Percentiles rank a stretch among this genome's conserved stretches.
Conservation (phyloP, 2,797 vertebrate genomes). For the Ctenopoma multispine region DNA sequence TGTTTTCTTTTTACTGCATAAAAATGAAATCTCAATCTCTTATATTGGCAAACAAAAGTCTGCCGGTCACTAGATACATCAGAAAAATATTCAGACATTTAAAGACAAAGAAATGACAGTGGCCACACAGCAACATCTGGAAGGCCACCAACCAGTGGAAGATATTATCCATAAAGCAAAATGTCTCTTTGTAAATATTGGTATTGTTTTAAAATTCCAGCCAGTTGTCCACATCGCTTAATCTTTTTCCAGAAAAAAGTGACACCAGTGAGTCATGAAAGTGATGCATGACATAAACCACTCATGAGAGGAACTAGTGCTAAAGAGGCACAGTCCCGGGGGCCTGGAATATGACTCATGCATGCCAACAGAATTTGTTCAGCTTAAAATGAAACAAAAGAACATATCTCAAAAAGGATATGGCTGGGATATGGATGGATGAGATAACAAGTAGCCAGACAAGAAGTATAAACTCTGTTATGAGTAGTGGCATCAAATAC, state of each 20-base stretch:
- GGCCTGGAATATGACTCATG: conserved; percentile 60
- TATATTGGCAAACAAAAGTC: conserved; percentile 72
- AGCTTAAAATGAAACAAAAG: conserved; percentile 50
- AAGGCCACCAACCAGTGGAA: conserved; percentile 59
- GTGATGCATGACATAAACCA: conserved; percentile 62
- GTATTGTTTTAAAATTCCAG: conserved; percentile 73
- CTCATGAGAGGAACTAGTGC: conserved; percentile 53
- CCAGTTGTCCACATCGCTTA: conserved; percentile 64
- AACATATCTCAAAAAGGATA: conserved; percentile 43
- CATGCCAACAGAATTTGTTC: conserved; percentile 48
- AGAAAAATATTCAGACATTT: conserved; percentile 63
- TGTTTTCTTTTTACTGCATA: conserved; percentile 74
- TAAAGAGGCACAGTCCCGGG: conserved; percentile 54
- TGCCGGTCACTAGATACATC: conserved; percentile 71
- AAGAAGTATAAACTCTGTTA: conserved; percentile 46
- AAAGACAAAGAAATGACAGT: conserved; percentile 64
- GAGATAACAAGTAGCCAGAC: conserved; percentile 41
- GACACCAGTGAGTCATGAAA: conserved; percentile 68
- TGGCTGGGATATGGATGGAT: conserved; percentile 38
- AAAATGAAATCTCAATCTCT: conserved; percentile 76
- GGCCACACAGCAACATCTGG: conserved; percentile 72
- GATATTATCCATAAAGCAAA: conserved; percentile 60
- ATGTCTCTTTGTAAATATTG: conserved; percentile 61
- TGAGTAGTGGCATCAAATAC: conserved; percentile 47
- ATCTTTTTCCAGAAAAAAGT: conserved; percentile 60